Percentiles rank a stretch among this genome's conserved stretches.
Conservation (phyloP, 2,888 invertebrate genomes). For the Pedicia rivosa region DNA sequence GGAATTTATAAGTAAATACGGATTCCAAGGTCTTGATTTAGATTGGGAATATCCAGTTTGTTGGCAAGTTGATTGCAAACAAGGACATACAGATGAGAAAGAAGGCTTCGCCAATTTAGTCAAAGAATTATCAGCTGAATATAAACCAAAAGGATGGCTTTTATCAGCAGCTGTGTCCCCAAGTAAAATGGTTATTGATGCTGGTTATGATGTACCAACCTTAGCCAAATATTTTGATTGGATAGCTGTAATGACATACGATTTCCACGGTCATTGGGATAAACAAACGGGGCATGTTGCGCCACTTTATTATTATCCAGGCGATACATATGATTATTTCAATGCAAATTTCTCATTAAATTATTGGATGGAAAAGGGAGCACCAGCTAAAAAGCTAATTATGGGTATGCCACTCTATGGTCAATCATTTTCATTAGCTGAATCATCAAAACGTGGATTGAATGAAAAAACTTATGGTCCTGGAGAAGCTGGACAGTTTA, state of each 20-base stretch:
- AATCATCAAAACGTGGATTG: constrained; percentile 33
- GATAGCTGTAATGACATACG: constrained; percentile 70
- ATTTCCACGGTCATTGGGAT: constrained; percentile 62
- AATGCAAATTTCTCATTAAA: constrained; percentile 57
- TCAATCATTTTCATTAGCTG: constrained; percentile 51
- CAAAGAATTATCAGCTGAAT: constrained; percentile 42
- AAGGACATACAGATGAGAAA: constrained; percentile 47
- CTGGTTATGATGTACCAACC: constrained; percentile 53
- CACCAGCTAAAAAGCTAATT: constrained; percentile 46
- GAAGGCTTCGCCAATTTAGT: constrained; percentile 48
- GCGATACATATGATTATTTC: constrained; percentile 44
- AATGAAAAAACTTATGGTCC: constrained; percentile 46
- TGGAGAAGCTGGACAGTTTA: constrained; percentile 51
- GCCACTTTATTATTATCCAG: constrained; percentile 48
- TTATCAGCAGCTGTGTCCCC: constrained; percentile 59
- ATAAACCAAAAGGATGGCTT: constrained; percentile 43
- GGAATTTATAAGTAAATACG: constrained; percentile 50
- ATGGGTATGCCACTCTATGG: constrained; percentile 66
- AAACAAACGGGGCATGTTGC: constrained; percentile 60
- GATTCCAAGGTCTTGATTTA: constrained; percentile 67
- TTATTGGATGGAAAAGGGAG: constrained; percentile 53
- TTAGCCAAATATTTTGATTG: constrained; percentile 55
- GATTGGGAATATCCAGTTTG: constrained; percentile 81
- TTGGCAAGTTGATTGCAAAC: constrained; percentile 45
- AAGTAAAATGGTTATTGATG: constrained; percentile 50